phyloP scores from a whole-genome alignment of 2,113 vertebrate genomes.

The Nibea albiflora region DNA sequence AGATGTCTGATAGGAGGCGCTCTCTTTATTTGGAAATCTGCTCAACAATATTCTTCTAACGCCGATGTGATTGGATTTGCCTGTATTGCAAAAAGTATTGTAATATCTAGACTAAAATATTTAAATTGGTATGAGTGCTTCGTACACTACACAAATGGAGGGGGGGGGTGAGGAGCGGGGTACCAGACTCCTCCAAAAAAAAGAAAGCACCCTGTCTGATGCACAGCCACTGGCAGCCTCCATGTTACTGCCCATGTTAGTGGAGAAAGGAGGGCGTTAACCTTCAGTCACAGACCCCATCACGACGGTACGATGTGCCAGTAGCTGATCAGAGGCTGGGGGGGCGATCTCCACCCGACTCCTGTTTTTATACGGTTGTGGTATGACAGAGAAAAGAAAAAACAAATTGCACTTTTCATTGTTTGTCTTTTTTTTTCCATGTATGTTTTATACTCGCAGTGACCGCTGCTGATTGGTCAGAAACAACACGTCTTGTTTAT shows the following conservation, averaged over 20 bases:
- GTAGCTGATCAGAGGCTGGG: constrained; percentile 47
- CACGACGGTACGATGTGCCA: background rate
- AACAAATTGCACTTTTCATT: constrained; percentile 79
- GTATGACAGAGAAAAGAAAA: constrained; percentile 59
- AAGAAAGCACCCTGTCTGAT: constrained; percentile 53
- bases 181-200: constrained; percentile 31
- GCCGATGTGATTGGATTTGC: constrained; percentile 43
- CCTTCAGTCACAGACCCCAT: constrained; percentile 34
- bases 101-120: constrained; percentile 65
- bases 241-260: constrained; percentile 51
- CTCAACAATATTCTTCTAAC: constrained; percentile 49
- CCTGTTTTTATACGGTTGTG: constrained; percentile 66
- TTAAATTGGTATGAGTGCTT: constrained; percentile 48
- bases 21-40: constrained; percentile 34
- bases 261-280: constrained; percentile 15
- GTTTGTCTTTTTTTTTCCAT: constrained; percentile 55
- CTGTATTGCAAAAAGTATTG: constrained; percentile 44
- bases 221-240: constrained; percentile 61
- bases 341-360: constrained; percentile 50
- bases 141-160: constrained; percentile 21
- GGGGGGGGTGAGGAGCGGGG: no score
- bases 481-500: constrained; percentile 67
- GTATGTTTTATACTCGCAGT: constrained; percentile 78
- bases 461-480: constrained; percentile 68
- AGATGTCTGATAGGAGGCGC: constrained; percentile 30